phyloP scores from a whole-genome alignment of 1,140 invertebrate species.

The Belonocnema kinseyi region DNA sequence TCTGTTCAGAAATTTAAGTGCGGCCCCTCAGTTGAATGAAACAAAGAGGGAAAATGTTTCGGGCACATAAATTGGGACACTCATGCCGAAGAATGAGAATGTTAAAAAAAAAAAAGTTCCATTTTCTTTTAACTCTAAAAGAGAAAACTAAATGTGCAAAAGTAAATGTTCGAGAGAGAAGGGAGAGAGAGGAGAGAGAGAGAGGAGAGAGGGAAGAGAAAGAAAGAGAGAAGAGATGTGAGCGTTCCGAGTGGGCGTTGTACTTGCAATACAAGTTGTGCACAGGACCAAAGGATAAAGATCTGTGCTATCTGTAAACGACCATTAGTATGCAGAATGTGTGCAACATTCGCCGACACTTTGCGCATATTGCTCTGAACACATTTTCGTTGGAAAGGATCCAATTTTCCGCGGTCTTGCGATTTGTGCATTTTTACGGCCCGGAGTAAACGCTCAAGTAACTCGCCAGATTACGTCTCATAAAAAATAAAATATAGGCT shows the following conservation, averaged over 20 bases:
- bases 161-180: too few relatives aligned
- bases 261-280: conserved; percentile 22
- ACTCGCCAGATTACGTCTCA: not conserved
- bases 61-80: too few relatives aligned
- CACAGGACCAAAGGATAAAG: conserved; percentile 12
- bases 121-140: too few relatives aligned
- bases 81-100: too few relatives aligned
- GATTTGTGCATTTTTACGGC: not conserved
- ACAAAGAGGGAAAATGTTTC: too few relatives aligned
- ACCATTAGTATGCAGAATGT: conserved; percentile 24
- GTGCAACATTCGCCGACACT: conserved; percentile 17
- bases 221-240: not conserved
- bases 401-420: conserved; percentile 8
- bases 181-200: too few relatives aligned
- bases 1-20: too few relatives aligned
- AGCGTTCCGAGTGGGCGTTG: conserved; percentile 9
- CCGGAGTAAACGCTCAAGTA: not conserved
- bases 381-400: conserved; percentile 8
- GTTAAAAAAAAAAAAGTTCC: too few relatives aligned
- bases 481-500: not conserved
- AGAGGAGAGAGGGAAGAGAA: not conserved
- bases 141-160: too few relatives aligned
- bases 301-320: conserved; percentile 14
- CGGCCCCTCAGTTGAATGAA: too few relatives aligned
- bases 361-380: not conserved